Conservation (phyloP, 2,888 invertebrate species). For the Plagodis dolabraria region DNA sequence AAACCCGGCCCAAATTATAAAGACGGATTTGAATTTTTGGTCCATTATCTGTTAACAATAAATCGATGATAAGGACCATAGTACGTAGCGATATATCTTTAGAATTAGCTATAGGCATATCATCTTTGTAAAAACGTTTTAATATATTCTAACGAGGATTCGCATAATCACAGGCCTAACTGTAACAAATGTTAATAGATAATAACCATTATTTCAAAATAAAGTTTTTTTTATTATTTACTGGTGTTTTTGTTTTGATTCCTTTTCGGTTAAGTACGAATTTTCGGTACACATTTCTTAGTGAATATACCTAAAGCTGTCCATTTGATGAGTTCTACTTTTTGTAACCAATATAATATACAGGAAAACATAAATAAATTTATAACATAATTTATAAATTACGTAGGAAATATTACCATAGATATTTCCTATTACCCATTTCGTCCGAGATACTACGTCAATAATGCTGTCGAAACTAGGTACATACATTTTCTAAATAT, state of each 20-base stretch:
- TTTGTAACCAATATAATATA: no score
- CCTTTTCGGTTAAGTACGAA: not conserved
- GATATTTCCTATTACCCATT: no score
- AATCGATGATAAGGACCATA: constrained; percentile 27
- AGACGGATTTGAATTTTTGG: constrained; percentile 73
- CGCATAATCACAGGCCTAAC: constrained; percentile 78
- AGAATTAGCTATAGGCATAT: constrained; percentile 74
- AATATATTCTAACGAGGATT: constrained; percentile 68
- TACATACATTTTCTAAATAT: no score
- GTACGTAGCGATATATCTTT: constrained; percentile 44
- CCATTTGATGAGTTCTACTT: no score
- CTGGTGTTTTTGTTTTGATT: constrained; percentile 33
- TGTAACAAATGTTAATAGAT: constrained; percentile 83
- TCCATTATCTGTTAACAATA: constrained; percentile 82
- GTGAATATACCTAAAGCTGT: no score
- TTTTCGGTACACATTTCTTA: no score
- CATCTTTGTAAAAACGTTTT: constrained; percentile 73
- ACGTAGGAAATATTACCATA: no score
- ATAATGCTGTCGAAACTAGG: no score
- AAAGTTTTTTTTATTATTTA: constrained; percentile 72
- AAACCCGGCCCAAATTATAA: constrained; percentile 46
- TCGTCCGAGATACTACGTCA: no score
- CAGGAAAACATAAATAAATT: no score
- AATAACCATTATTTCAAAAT: constrained; percentile 84
- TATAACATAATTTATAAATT: no score